phyloP scores from a whole-genome alignment of 1,140 invertebrate genomes.

The Drosophila simulans region DNA sequence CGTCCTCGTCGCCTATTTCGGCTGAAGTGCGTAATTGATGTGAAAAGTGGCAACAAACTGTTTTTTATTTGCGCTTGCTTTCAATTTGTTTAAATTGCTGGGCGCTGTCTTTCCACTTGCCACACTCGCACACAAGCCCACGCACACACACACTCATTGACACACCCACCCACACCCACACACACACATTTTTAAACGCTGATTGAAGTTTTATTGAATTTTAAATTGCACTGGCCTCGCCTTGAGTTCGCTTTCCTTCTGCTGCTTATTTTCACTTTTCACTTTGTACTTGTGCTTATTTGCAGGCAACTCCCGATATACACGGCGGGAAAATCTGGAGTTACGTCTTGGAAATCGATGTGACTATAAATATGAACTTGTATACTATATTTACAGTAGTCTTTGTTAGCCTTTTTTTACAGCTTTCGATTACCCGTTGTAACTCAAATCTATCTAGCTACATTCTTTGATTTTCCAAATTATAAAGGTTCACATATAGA shows the following conservation, averaged over 20 bases:
- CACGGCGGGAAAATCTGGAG: slow-evolving; percentile 7
- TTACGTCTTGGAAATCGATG: no score
- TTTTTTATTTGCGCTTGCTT: slow-evolving; percentile 83
- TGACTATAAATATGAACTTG: no score
- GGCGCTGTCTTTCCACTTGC: slow-evolving; percentile 72
- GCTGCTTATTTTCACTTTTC: slow-evolving; percentile 43
- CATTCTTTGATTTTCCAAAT: no score
- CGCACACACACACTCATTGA: slow-evolving; percentile 23
- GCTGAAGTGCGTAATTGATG: slow-evolving; percentile 83
- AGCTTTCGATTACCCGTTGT: no score
- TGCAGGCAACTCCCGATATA: slow-evolving; percentile 7
- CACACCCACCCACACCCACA: slow-evolving; percentile 12
- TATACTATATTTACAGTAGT: no score
- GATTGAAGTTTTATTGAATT: slow-evolving; percentile 84
- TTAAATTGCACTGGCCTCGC: slow-evolving; percentile 68
- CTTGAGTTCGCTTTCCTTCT: slow-evolving; percentile 24
- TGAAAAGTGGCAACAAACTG: slow-evolving; percentile 83
- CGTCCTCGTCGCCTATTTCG: slow-evolving; percentile 71
- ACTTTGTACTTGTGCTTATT: slow-evolving; percentile 38
- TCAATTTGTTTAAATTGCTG: slow-evolving; percentile 83
- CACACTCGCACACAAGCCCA: slow-evolving; percentile 26
- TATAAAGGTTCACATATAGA: no score
- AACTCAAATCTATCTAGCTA: no score
- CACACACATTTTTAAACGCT: slow-evolving; percentile 65
- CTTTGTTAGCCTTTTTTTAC: no score